Percentiles rank a stretch among this genome's conserved stretches.
These are phyloP conservation scores for Lynx canadensis DNA, from an alignment of 2,113 vertebrate genomes.

Conservation along the genomic window DNA sequence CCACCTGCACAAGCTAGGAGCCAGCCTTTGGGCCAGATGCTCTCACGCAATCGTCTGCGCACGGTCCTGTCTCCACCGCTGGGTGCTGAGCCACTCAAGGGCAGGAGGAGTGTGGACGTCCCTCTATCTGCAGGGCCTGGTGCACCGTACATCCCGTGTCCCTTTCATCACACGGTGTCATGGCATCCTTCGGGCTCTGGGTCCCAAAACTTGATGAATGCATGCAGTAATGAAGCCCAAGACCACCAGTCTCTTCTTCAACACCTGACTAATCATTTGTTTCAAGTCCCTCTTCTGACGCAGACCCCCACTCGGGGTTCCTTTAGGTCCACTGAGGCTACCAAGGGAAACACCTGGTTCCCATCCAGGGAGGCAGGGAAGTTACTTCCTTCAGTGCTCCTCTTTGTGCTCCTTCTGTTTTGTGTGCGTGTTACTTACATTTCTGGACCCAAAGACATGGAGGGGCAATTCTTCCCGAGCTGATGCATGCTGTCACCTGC, in stretches of 20 bases:
- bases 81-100: neutral
- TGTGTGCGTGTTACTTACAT: neutral
- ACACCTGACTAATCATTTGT: too few relatives aligned
- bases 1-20: accelerated
- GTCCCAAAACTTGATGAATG: neutral
- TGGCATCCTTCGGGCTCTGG: neutral
- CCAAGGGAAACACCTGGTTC: neutral
- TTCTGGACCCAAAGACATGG: neutral
- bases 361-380: neutral
- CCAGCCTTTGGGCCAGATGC: neutral
- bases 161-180: neutral
- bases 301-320: neutral
- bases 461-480: neutral
- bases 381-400: neutral
- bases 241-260: neutral
- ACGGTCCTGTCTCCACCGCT: neutral
- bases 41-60: too few relatives aligned
- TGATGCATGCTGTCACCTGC: neutral
- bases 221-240: neutral
- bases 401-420: neutral
- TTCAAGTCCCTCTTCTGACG: neutral
- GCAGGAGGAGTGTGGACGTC: accelerated
- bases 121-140: neutral
- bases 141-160: neutral
- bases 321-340: neutral